Conservation (phyloP, 2,888 invertebrate species). For the Andrena trimmerana region DNA sequence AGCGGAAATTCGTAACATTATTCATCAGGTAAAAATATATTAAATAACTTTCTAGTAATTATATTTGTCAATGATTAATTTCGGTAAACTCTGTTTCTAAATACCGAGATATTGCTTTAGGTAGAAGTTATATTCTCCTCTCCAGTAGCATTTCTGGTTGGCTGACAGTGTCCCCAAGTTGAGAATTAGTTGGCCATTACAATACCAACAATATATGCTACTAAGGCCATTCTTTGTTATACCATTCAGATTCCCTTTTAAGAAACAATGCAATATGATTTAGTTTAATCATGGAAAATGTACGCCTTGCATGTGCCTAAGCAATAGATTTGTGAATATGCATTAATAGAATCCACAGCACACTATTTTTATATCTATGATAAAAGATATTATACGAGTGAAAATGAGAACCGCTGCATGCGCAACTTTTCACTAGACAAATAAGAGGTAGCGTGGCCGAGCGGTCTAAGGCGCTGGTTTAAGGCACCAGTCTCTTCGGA, state of each 20-base stretch:
- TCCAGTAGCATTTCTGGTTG: not conserved
- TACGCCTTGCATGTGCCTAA: too few species aligned
- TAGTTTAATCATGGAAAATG: too few species aligned
- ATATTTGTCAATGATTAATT: not conserved
- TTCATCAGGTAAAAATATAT: conserved; percentile 75
- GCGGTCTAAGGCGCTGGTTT: conserved; percentile 84
- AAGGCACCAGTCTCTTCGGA: conserved; percentile 85
- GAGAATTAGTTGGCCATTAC: too few species aligned
- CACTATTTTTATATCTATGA: not conserved
- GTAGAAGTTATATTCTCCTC: too few species aligned
- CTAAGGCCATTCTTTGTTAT: too few species aligned
- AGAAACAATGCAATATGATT: too few species aligned
- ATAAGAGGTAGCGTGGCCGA: conserved; percentile 79
- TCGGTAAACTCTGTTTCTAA: not conserved
- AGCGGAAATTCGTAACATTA: conserved; percentile 79
- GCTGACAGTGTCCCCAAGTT: not conserved
- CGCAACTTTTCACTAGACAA: not conserved
- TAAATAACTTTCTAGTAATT: not conserved
- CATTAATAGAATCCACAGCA: not conserved
- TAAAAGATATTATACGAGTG: conserved; percentile 5
- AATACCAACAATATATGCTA: too few species aligned
- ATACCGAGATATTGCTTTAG: not conserved
- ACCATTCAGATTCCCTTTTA: too few species aligned
- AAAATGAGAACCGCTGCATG: conserved; percentile 49
- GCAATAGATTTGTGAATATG: too few species aligned